A percentile compares a stretch with the other conserved stretches of the same genome.
phyloP scores from a whole-genome alignment of 1,140 invertebrate genomes.

The Neodiprion fabricii region DNA sequence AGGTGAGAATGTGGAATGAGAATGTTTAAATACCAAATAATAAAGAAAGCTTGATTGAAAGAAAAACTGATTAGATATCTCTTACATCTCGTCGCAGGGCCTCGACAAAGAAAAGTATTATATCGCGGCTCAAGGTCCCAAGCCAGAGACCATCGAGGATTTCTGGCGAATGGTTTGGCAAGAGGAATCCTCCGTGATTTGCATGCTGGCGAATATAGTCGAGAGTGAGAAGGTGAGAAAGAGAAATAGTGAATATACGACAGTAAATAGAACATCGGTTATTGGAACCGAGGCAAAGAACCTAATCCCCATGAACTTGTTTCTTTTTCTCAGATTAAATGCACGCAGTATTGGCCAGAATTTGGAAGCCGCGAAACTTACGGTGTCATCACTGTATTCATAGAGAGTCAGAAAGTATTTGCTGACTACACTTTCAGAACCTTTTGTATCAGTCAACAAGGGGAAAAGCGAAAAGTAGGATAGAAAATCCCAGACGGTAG shows the following conservation, averaged over 20 bases:
- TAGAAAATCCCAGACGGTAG: background rate
- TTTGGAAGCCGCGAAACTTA: slow-evolving; percentile 87
- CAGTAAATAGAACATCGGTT: too few species aligned
- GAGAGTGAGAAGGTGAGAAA: slow-evolving; percentile 72
- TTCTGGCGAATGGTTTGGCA: slow-evolving; percentile 99
- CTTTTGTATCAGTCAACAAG: slow-evolving; percentile 76
- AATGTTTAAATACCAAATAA: slow-evolving; percentile 7
- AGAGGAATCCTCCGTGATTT: slow-evolving; percentile 86
- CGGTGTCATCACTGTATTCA: slow-evolving; percentile 85
- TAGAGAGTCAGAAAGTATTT: slow-evolving; percentile 90
- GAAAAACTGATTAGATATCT: background rate
- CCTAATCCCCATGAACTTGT: too few species aligned
- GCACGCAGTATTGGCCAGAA: slow-evolving; percentile 96
- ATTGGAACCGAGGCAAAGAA: too few species aligned
- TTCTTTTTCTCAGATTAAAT: slow-evolving; percentile 79
- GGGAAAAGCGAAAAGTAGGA: slow-evolving; percentile 69
- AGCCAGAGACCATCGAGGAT: slow-evolving; percentile 92
- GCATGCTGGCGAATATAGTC: slow-evolving; percentile 95
- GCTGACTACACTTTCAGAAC: slow-evolving; percentile 95
- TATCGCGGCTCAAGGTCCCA: slow-evolving; percentile 92
- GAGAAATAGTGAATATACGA: background rate
- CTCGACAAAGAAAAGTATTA: slow-evolving; percentile 92
- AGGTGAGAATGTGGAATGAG: slow-evolving; percentile 60
- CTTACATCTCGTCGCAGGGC: slow-evolving; percentile 73
- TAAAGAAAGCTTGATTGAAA: slow-evolving; percentile 49